These are phyloP conservation scores for Hippocampus mohnikei DNA, from an alignment of 2,113 vertebrate species.

Conservation along the genomic window DNA sequence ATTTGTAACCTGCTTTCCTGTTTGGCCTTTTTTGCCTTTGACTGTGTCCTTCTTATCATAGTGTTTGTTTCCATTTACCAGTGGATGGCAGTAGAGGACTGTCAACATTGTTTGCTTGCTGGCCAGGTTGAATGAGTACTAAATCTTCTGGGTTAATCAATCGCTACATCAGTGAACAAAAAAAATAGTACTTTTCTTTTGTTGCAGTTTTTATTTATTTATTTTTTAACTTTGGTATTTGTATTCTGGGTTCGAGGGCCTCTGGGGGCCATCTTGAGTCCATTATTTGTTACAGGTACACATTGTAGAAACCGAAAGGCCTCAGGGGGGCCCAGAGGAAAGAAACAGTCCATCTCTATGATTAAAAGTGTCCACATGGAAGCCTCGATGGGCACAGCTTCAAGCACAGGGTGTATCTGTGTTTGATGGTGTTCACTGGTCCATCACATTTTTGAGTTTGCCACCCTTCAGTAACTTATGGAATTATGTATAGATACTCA, in stretches of 20 bases:
- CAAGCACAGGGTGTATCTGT: neutral
- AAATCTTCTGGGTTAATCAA: slow-evolving; percentile 19
- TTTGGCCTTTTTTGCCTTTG: too few species aligned
- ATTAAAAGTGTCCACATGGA: slow-evolving; percentile 40
- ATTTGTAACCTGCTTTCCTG: too few species aligned
- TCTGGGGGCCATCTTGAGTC: slow-evolving; percentile 8
- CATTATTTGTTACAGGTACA: slow-evolving; percentile 22
- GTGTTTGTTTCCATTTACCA: slow-evolving; percentile 12
- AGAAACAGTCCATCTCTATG: slow-evolving; percentile 33
- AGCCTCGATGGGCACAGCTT: neutral
- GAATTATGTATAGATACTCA: neutral
- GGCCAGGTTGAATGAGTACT: slow-evolving; percentile 9
- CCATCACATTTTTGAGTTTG: neutral
- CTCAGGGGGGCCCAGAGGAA: slow-evolving; percentile 12
- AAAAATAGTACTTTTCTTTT: slow-evolving; percentile 21
- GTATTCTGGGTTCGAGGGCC: neutral
- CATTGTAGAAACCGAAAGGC: slow-evolving; percentile 2
- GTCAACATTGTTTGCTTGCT: neutral
- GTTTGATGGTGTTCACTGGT: neutral
- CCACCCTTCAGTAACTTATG: neutral
- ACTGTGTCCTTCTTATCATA: neutral
- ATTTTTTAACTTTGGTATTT: slow-evolving; percentile 3
- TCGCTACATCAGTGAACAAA: neutral
- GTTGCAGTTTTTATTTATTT: slow-evolving; percentile 30
- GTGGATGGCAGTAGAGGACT: slow-evolving; percentile 49